Base-by-base conservation (phyloP, 2,113 vertebrate genomes). In the Gymnogyps californianus region DNA sequence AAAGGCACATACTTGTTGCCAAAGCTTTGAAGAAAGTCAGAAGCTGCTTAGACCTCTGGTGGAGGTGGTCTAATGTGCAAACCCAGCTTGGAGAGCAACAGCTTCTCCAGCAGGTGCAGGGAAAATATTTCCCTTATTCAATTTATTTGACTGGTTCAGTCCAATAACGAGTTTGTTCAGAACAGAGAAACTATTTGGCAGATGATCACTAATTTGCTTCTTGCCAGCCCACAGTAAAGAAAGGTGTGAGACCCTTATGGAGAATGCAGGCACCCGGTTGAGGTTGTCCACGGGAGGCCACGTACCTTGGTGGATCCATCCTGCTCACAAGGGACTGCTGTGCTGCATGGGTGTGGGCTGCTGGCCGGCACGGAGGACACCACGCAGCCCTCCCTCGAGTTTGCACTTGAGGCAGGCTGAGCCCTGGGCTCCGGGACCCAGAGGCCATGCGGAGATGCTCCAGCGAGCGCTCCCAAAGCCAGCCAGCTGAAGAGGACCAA, bases 401-500 rank as follows among this genome's bases (percentile, higher is more conserved):
- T 6, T 0, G 36, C 13, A 1, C 55, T 7, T 4, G 5, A 7
- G 84, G 82, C 36, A 15, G 67, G 58, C 84, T 46, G 20, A 42
- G 85, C 88, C 64, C 49, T 11, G 12, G 28, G 49, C 85, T 54
- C 46, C 78, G 0, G 1, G 65, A 89, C 69, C 90, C 95, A 64
- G 65, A 82, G 87, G 94, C 95, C 96, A 87, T 0, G 22, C 22
- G 0, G 89, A 77, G 96, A 87, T 96, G 94, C 89, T 91, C 89
- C 86, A 72, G 94, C 29, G 2, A 90, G 93, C 13, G 13, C 83
- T 94, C 94, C 94, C 85, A 82, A 66, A 95, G 91, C 93, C 95
- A 94, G 96, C 87, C 95, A 90, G 90, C 76, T 95, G 96, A 96
- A 46, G 91, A 96, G 78, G 95, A 97, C 96, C 95, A 95, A 93